Conservation (phyloP, 2,888 invertebrate species). For the Hetaerina titia region DNA sequence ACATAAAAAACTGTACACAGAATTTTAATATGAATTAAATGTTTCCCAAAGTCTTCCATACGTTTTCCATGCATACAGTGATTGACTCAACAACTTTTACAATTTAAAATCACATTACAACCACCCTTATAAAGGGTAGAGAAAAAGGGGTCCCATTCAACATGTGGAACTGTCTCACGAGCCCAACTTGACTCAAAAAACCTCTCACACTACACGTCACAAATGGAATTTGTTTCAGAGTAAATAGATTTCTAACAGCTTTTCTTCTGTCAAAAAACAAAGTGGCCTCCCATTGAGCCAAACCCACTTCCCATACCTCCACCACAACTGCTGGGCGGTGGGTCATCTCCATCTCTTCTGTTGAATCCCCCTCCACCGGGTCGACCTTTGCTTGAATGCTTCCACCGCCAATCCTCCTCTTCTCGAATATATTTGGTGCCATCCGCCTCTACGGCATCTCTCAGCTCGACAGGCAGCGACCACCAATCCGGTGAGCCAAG, state of each 20-base stretch:
- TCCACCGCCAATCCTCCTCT: slow-evolving; percentile 73
- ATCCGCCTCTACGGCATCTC: slow-evolving; percentile 57
- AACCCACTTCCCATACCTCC: slow-evolving; percentile 74
- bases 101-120: slow-evolving; percentile 62
- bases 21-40: slow-evolving; percentile 56
- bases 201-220: not conserved
- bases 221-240: not conserved
- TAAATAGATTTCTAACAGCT: slow-evolving; percentile 37
- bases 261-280: slow-evolving; percentile 66
- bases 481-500: slow-evolving; percentile 49
- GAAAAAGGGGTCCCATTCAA: slow-evolving; percentile 49
- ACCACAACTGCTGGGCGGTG: slow-evolving; percentile 79
- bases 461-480: slow-evolving; percentile 45
- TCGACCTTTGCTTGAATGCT: slow-evolving; percentile 67
- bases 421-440: slow-evolving; percentile 71
- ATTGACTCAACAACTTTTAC: slow-evolving; percentile 57
- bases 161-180: slow-evolving; percentile 43
- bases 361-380: slow-evolving; percentile 52
- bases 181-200: slow-evolving; percentile 39
- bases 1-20: slow-evolving; percentile 47
- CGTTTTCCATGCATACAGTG: slow-evolving; percentile 53
- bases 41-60: slow-evolving; percentile 41
- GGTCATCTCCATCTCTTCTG: slow-evolving; percentile 77
- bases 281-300: slow-evolving; percentile 62
- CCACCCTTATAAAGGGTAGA: slow-evolving; percentile 65